Evolutionary conservation across 1,140 invertebrate genomes (phyloP).

Genomic region (Penaeus vannamei): DNA sequence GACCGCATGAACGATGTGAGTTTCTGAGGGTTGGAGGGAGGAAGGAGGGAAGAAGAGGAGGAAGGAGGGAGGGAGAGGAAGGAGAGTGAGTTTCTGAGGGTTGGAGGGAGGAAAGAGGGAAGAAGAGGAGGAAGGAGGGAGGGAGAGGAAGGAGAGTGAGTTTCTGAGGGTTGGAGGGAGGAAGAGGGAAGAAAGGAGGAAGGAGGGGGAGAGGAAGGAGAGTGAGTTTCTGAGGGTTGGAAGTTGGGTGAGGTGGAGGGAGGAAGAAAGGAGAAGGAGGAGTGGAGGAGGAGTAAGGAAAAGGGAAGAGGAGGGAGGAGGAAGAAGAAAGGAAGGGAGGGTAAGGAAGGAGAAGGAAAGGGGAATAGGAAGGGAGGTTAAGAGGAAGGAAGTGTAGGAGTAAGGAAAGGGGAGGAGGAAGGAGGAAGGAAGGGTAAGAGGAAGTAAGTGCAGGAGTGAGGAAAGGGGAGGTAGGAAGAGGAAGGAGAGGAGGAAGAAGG

Average conservation of each 20-base stretch:
- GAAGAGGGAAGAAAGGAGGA: neutral
- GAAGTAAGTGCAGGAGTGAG: neutral
- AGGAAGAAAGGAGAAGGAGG: neutral
- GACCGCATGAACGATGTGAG: constrained; percentile 84
- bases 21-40: neutral
- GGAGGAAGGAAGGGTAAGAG: too few relatives aligned
- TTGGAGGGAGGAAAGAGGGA: too few relatives aligned
- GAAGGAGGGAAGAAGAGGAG: neutral
- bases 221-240: too few relatives aligned
- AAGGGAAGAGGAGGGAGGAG: neutral
- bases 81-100: too few relatives aligned
- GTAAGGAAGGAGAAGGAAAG: neutral
- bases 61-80: neutral
- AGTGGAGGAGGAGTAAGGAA: neutral
- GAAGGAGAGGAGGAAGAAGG: too few relatives aligned
- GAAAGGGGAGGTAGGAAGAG: neutral
- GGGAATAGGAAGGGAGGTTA: neutral
- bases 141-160: too few relatives aligned
- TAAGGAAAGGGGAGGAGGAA: neutral
- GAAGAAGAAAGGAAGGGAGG: neutral
- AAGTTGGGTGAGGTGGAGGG: too few relatives aligned
- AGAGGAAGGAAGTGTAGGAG: too few relatives aligned
- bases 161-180: neutral
- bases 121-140: neutral
- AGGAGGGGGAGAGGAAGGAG: neutral